These are phyloP conservation scores for Palaemon carinicauda DNA, from an alignment of 1,140 invertebrate species.

Conservation along the genomic window DNA sequence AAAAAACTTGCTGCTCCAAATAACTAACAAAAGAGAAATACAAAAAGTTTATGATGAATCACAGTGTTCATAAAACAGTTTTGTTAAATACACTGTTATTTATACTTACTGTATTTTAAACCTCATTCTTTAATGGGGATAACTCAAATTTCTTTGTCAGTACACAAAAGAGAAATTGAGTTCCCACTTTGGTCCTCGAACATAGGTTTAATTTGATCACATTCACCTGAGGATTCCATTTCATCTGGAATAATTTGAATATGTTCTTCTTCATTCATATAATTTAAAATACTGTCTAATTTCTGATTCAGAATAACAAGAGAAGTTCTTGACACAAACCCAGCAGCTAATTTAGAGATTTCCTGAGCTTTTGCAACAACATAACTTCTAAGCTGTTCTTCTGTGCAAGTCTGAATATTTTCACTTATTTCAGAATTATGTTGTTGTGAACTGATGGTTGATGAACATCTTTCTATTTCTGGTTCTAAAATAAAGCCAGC, in stretches of 20 bases:
- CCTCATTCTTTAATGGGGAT: neutral
- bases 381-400: neutral
- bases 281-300: neutral
- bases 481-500: neutral
- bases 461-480: neutral
- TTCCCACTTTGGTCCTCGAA: constrained; percentile 14
- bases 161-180: constrained; percentile 7
- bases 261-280: neutral
- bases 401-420: neutral
- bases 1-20: no score
- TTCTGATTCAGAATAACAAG: constrained; percentile 3
- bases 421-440: neutral
- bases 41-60: no score
- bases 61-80: neutral
- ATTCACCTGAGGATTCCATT: neutral
- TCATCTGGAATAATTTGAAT: constrained; percentile 29
- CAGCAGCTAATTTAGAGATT: constrained; percentile 1
- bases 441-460: neutral
- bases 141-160: constrained; percentile 16
- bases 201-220: neutral
- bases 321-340: neutral
- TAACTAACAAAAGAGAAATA: no score
- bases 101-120: neutral
- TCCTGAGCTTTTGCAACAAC: neutral
- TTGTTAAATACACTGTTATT: neutral